Conservation (phyloP, 2,888 invertebrate species). For the Therioaphis trifolii region DNA sequence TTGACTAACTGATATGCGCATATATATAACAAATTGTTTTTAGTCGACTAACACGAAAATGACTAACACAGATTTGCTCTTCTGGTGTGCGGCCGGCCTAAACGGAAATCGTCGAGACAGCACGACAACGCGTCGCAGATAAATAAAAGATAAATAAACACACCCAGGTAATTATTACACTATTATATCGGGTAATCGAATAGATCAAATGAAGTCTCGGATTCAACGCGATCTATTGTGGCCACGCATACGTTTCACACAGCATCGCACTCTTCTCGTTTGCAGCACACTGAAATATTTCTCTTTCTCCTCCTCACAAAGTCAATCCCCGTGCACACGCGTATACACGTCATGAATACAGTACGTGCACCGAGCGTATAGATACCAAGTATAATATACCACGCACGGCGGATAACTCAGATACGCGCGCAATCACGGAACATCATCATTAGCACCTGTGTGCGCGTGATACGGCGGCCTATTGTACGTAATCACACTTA, state of each 20-base stretch:
- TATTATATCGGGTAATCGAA: conserved; percentile 30
- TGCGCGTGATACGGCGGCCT: conserved; percentile 45
- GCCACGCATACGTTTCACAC: background rate
- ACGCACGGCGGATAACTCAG: no score
- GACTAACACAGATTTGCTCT: no score
- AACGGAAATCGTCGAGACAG: no score
- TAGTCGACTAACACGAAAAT: no score
- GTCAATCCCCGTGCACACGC: background rate
- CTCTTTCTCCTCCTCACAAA: background rate
- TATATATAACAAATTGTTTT: no score
- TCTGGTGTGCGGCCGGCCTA: no score
- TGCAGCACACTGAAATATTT: no score
- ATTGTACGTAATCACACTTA: conserved; percentile 46
- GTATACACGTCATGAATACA: background rate
- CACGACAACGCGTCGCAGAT: background rate
- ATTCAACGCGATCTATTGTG: conserved; percentile 42
- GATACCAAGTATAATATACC: conserved; percentile 2
- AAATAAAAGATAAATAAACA: no score
- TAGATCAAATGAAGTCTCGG: conserved; percentile 33
- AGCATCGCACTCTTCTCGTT: background rate
- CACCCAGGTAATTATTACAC: background rate
- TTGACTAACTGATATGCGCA: no score
- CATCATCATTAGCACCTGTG: conserved; percentile 58
- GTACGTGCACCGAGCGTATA: background rate
- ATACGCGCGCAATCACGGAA: conserved; percentile 35